Evolutionary conservation across 2,888 invertebrate genomes (phyloP).

Genomic region (Drosophila percnosoma): DNA sequence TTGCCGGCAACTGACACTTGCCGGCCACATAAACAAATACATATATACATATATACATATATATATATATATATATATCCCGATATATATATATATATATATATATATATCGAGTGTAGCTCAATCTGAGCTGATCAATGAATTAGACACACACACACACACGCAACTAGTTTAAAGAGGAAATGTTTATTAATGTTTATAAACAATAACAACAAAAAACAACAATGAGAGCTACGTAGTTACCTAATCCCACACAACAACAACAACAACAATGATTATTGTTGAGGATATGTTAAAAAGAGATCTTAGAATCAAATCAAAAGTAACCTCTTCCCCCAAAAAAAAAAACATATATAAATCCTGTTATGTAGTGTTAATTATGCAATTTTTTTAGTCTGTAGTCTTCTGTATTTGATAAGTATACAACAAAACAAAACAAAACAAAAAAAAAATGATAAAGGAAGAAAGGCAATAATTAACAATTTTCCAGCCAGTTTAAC

Average conservation of each 20-base stretch:
- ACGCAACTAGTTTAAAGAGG: slow-evolving; percentile 19
- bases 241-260: slow-evolving; percentile 81
- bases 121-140: slow-evolving; percentile 20
- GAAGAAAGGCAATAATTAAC: slow-evolving; percentile 7
- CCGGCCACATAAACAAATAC: slow-evolving; percentile 13
- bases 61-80: neutral
- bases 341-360: slow-evolving; percentile 25
- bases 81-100: neutral
- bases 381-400: slow-evolving; percentile 69
- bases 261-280: slow-evolving; percentile 22
- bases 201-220: slow-evolving; percentile 12
- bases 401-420: slow-evolving; percentile 34
- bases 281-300: slow-evolving; percentile 12
- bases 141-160: neutral
- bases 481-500: slow-evolving; percentile 67
- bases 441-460: neutral
- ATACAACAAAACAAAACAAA: slow-evolving; percentile 9
- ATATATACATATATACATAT: neutral
- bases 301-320: slow-evolving; percentile 17
- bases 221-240: slow-evolving; percentile 83
- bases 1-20: slow-evolving; percentile 58
- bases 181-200: slow-evolving; percentile 23
- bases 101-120: neutral
- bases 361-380: slow-evolving; percentile 78
- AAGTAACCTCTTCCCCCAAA: slow-evolving; percentile 20